Evolutionary conservation across 2,888 invertebrate species (phyloP).

Genomic region (Choreutis nemorana): DNA sequence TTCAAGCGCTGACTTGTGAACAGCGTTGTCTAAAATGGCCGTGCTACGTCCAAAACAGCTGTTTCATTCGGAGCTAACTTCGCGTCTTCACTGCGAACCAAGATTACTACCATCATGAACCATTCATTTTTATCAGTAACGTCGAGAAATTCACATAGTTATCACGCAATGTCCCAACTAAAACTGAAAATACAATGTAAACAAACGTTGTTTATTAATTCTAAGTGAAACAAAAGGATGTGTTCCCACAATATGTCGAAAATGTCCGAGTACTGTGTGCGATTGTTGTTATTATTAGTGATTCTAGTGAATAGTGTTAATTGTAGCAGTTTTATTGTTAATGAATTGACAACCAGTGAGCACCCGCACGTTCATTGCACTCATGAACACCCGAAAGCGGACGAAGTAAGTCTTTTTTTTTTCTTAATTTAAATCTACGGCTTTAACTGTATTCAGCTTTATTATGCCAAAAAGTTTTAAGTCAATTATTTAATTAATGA

Average conservation of each 20-base stretch:
- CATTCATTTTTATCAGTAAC: constrained; percentile 27
- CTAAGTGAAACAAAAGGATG: constrained; percentile 21
- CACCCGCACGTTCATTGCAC: constrained; percentile 59
- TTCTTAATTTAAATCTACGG: constrained; percentile 1
- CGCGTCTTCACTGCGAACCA: too few species aligned
- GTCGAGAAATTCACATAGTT: constrained; percentile 15
- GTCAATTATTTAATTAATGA: too few species aligned
- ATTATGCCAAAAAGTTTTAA: too few species aligned
- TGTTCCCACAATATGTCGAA: constrained; percentile 20
- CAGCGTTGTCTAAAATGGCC: too few species aligned
- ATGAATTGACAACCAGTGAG: constrained; percentile 22
- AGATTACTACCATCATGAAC: too few species aligned
- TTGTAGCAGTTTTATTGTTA: constrained; percentile 24
- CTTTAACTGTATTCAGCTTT: too few species aligned
- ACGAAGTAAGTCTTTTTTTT: constrained; percentile 68
- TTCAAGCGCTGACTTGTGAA: too few species aligned
- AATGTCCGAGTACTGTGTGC: constrained; percentile 18
- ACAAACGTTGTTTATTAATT: constrained; percentile 27
- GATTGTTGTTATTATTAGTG: constrained; percentile 20
- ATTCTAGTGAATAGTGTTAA: constrained; percentile 22
- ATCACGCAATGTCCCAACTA: constrained; percentile 12
- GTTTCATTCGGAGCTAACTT: too few species aligned
- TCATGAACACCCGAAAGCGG: constrained; percentile 71
- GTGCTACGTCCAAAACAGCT: too few species aligned
- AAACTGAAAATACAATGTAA: constrained; percentile 35